Base-by-base conservation (phyloP, 2,888 invertebrate genomes). In the Endotricha flammealis region DNA sequence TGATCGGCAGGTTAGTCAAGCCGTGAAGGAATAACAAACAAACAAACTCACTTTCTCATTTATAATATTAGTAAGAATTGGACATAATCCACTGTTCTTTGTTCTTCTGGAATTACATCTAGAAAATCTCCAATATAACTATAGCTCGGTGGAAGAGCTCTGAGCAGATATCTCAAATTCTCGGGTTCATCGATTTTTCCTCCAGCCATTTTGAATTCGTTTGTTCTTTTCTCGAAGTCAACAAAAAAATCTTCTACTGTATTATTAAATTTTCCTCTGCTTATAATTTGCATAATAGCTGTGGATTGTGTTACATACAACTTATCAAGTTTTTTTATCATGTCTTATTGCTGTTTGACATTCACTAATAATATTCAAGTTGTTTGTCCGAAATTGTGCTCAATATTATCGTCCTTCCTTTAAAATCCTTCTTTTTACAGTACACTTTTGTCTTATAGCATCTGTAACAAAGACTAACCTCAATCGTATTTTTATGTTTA, bases 121-220 rank as follows among this genome's bases (percentile, higher is more conserved):
- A 53, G 20, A 31, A 54, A 54, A 45, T 54, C 53, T 41, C 51
- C 50, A 29, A 55, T 55, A 32, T 50, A 51, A 39, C 51, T 53
- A 32, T 53, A 56, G 12, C 46, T 51, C 36, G 44, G 39, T 32
- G 53, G 55, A 4, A 55, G 33, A 0, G 52, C 49, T 53, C 41
- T 53, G 3, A 53, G 39, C 24, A 55, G 16, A 17, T 56, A 58
- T 45, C 46, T 53, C 11, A 55, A 29, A 41, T 51, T 55, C n/a
- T 55, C 53, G 1, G 32, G 6, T 50, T 54, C 53, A 39, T 44
- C 23, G 16, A 53, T 17, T 12, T 40, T 42, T 39, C 44, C 51
- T 27, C 52, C 50, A 8, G 50, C 48, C n/a, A 12, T 6, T 37
- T 53, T 57, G n/a, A 57, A 51, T 0, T 49, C 42, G 41, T 54